Conservation (phyloP, 2,797 vertebrate species). For the Hafferia zeledoni region DNA sequence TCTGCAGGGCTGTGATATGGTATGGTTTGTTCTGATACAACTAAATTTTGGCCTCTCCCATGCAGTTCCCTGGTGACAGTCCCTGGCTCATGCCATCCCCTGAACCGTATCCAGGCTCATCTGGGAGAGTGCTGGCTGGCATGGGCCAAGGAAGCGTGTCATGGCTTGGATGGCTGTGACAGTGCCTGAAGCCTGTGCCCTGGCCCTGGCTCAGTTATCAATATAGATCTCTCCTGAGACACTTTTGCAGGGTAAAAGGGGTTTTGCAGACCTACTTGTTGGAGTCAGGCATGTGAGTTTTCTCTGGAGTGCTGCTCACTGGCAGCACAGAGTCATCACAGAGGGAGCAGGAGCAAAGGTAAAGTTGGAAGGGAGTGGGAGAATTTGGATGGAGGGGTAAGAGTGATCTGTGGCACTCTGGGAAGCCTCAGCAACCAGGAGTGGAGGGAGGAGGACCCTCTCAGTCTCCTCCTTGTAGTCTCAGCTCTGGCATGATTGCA, state of each 20-base stretch:
- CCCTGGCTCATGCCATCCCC: not conserved
- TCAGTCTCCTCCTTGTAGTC: not conserved
- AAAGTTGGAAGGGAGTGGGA: not conserved
- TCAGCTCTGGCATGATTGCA: not conserved
- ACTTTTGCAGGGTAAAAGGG: not conserved
- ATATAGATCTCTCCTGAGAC: not conserved
- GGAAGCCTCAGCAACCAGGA: not conserved
- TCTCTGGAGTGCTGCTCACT: not conserved
- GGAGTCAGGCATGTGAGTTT: not conserved
- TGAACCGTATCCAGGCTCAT: not conserved
- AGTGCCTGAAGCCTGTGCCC: not conserved
- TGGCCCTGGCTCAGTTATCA: not conserved
- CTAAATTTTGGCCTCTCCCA: not conserved
- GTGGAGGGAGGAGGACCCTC: not conserved
- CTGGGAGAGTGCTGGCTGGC: not conserved
- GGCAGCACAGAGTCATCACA: not conserved
- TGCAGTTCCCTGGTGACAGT: not conserved
- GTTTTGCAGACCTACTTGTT: not conserved
- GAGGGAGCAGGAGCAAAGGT: not conserved
- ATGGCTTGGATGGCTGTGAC: not conserved
- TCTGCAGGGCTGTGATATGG: not conserved
- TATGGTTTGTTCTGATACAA: conserved; percentile 1
- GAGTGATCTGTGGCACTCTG: not conserved
- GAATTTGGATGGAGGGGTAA: not conserved
- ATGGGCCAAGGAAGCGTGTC: accelerated